A percentile compares a stretch with the other conserved stretches of the same genome.
These are phyloP conservation scores for Polypterus bichir DNA, from an alignment of 2,113 vertebrate species.

Conservation along the genomic window DNA sequence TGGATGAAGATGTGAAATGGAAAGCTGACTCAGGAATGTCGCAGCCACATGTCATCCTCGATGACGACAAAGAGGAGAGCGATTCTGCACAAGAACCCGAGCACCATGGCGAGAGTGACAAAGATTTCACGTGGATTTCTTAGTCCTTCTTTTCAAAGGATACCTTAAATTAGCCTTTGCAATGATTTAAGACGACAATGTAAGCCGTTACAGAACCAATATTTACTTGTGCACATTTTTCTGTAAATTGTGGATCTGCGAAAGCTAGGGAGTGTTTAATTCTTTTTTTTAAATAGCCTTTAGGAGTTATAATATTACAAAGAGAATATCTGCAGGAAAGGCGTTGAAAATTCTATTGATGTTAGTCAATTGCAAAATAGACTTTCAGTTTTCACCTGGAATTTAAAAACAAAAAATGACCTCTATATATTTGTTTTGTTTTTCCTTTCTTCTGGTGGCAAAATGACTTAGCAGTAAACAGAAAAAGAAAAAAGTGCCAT, in stretches of 20 bases:
- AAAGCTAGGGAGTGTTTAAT: slow-evolving; percentile 22
- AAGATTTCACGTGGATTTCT: slow-evolving; percentile 91
- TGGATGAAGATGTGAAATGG: slow-evolving; percentile 68
- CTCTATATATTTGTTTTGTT: not conserved
- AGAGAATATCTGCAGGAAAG: no score
- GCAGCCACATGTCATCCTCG: slow-evolving; percentile 58
- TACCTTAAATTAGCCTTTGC: slow-evolving; percentile 4
- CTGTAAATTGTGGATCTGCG: slow-evolving; percentile 20
- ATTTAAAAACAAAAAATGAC: no score
- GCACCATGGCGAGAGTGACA: slow-evolving; percentile 64
- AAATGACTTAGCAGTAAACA: slow-evolving; percentile 1
- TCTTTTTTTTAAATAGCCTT: slow-evolving; percentile 26
- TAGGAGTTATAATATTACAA: no score
- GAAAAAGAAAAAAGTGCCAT: slow-evolving; percentile 5
- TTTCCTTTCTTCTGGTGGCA: not conserved
- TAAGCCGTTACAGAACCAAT: slow-evolving; percentile 10
- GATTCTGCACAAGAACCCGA: slow-evolving; percentile 72
- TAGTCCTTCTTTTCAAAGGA: slow-evolving; percentile 40
- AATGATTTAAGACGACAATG: slow-evolving; percentile 6
- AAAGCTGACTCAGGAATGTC: slow-evolving; percentile 60
- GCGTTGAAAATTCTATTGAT: no score
- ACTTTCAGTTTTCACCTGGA: no score
- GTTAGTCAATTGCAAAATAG: no score
- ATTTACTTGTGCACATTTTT: slow-evolving; percentile 12
- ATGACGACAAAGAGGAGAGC: slow-evolving; percentile 64